A percentile compares a stretch with the other conserved stretches of the same genome.
Conservation (phyloP, 2,113 vertebrate species). For the Polypterus bichir region DNA sequence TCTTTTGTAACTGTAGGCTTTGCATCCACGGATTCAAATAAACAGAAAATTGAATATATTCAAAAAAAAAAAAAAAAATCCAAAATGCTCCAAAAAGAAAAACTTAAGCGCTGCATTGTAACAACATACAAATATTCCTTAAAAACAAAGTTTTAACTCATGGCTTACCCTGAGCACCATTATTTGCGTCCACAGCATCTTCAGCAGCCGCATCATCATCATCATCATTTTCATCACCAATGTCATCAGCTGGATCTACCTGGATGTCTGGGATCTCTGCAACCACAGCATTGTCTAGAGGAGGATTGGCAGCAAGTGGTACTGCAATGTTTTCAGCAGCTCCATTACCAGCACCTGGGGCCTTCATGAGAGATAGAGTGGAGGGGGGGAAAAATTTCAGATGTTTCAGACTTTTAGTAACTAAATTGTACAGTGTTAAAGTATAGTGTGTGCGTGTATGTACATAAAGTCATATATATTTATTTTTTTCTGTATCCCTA, state of each 20-base stretch:
- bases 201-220: conserved; percentile 79
- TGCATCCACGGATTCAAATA: too few relatives aligned
- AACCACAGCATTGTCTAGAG: conserved; percentile 67
- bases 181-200: conserved; percentile 75
- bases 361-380: conserved; percentile 30
- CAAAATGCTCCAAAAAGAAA: neutral
- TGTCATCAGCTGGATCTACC: conserved; percentile 70
- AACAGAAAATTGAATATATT: neutral
- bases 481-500: too few relatives aligned
- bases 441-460: too few relatives aligned
- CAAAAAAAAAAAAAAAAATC: conserved; percentile 8
- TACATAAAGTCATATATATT: too few relatives aligned
- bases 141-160: too few relatives aligned
- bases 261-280: conserved; percentile 72
- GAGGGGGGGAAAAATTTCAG: conserved; percentile 11
- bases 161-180: conserved; percentile 71
- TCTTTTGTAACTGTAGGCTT: too few relatives aligned
- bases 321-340: conserved; percentile 59
- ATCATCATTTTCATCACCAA: conserved; percentile 79
- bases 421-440: too few relatives aligned
- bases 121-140: too few relatives aligned
- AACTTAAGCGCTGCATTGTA: neutral
- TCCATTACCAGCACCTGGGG: conserved; percentile 57
- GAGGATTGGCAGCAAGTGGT: conserved; percentile 57
- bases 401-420: too few relatives aligned